Evolutionary conservation across 1,140 invertebrate genomes (phyloP).

Genomic region (Panulirus ornatus): DNA sequence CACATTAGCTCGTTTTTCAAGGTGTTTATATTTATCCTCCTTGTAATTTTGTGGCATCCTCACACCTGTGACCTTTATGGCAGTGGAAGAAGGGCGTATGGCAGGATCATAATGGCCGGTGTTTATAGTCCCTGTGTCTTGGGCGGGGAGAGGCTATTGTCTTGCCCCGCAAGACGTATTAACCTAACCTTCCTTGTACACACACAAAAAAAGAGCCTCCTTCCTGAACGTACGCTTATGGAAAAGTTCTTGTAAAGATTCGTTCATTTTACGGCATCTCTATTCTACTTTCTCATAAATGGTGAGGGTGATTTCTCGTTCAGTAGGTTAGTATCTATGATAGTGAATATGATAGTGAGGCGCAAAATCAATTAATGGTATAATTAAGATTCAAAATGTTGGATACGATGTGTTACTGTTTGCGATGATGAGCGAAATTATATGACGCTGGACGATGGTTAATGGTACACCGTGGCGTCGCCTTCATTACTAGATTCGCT

Average conservation of each 20-base stretch:
- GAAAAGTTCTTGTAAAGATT: slow-evolving; percentile 2
- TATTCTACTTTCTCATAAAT: background rate
- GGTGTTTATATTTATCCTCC: slow-evolving; percentile 56
- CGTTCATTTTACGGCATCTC: background rate
- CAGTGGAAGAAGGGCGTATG: slow-evolving; percentile 12
- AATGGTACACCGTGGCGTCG: slow-evolving; percentile 14
- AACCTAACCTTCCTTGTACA: background rate
- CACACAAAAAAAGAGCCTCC: slow-evolving; percentile 7
- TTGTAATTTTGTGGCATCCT: slow-evolving; percentile 62
- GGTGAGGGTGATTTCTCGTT: background rate
- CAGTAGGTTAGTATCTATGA: too few relatives aligned
- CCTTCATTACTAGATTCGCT: slow-evolving; percentile 63
- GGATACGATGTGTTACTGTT: too few relatives aligned
- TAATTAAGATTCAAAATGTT: background rate
- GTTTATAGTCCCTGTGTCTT: background rate
- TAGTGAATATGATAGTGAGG: too few relatives aligned
- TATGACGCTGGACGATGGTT: background rate
- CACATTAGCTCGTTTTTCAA: slow-evolving; percentile 58
- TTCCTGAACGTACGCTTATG: slow-evolving; percentile 7
- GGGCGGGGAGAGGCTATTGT: slow-evolving; percentile 11
- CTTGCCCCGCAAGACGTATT: background rate
- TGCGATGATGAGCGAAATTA: slow-evolving; percentile 20
- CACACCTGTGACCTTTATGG: slow-evolving; percentile 57
- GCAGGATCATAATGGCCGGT: background rate
- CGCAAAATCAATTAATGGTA: too few relatives aligned